Evolutionary conservation across 2,888 invertebrate species (phyloP).

Genomic region (Apamea monoglypha): DNA sequence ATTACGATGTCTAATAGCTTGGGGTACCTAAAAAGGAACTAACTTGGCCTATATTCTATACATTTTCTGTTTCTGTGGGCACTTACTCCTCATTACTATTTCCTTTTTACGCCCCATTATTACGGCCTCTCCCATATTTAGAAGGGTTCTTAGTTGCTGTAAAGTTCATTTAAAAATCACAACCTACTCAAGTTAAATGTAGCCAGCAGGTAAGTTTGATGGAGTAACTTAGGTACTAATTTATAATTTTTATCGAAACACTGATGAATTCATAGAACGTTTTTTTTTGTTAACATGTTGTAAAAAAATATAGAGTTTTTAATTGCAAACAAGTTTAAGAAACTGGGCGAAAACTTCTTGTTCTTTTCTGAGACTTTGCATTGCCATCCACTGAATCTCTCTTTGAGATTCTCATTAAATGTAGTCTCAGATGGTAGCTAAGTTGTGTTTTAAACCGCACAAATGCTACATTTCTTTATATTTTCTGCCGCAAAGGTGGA

Average conservation of each 20-base stretch:
- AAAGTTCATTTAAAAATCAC: slow-evolving; percentile 8
- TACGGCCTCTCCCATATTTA: neutral
- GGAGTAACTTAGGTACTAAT: neutral
- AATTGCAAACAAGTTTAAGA: neutral
- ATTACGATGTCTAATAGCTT: slow-evolving; percentile 18
- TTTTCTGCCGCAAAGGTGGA: slow-evolving; percentile 6
- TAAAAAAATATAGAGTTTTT: neutral
- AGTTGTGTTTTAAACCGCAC: neutral
- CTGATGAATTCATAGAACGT: neutral
- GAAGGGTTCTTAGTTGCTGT: neutral
- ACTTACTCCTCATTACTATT: slow-evolving; percentile 37
- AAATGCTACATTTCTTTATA: slow-evolving; percentile 8
- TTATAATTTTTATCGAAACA: neutral
- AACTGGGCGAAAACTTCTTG: neutral
- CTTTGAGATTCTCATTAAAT: slow-evolving; percentile 7
- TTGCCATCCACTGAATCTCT: neutral
- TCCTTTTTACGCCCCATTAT: slow-evolving; percentile 20
- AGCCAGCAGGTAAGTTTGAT: neutral
- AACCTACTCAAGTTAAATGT: neutral
- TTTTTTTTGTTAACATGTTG: too few species aligned
- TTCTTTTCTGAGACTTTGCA: neutral
- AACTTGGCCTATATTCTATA: slow-evolving; percentile 14
- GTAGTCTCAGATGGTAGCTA: neutral
- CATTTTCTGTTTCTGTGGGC: slow-evolving; percentile 29
- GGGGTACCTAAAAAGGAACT: slow-evolving; percentile 23